Percentiles rank a stretch among this genome's conserved stretches.
These are phyloP conservation scores for Salvelinus fontinalis DNA, from an alignment of 2,113 vertebrate species.

Conservation along the genomic window DNA sequence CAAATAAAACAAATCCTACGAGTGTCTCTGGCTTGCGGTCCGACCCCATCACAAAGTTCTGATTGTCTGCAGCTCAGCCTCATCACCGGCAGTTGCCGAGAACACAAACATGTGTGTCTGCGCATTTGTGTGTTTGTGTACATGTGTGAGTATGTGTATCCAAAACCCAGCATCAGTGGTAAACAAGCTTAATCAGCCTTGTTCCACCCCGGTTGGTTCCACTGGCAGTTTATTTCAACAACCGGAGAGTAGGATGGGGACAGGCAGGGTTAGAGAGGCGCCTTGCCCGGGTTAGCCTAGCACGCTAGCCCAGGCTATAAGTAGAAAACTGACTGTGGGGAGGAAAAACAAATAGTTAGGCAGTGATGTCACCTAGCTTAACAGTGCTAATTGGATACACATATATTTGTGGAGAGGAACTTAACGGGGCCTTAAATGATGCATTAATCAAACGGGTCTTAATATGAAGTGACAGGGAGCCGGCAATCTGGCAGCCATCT, in stretches of 20 bases:
- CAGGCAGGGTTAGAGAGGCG: conserved; percentile 11
- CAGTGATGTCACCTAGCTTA: conserved; percentile 49
- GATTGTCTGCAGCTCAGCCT: conserved; percentile 26
- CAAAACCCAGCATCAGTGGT: conserved; percentile 32
- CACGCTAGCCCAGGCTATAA: conserved; percentile 20
- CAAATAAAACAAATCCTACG: conserved; percentile 23
- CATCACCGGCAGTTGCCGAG: background rate
- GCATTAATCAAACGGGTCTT: conserved; percentile 66
- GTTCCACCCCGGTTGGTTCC: conserved; percentile 38
- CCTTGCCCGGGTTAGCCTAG: background rate
- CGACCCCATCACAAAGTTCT: conserved; percentile 22
- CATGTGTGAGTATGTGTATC: conserved; percentile 23
- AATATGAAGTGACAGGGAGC: conserved; percentile 67
- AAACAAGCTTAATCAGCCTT: conserved; percentile 54
- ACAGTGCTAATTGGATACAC: conserved; percentile 57
- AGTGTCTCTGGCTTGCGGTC: background rate
- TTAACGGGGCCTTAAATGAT: conserved; percentile 65
- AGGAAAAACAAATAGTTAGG: conserved; percentile 42
- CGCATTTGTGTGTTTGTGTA: background rate
- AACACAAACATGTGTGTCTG: background rate
- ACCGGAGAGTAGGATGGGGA: conserved; percentile 8
- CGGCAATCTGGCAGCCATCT: conserved; percentile 69
- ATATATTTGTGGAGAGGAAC: conserved; percentile 57
- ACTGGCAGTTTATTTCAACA: conserved; percentile 54
- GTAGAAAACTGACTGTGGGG: conserved; percentile 11